Percentiles rank a stretch among this genome's conserved stretches.
phyloP scores from a whole-genome alignment of 2,113 vertebrate genomes.

The Phalacrocorax brasilianus region DNA sequence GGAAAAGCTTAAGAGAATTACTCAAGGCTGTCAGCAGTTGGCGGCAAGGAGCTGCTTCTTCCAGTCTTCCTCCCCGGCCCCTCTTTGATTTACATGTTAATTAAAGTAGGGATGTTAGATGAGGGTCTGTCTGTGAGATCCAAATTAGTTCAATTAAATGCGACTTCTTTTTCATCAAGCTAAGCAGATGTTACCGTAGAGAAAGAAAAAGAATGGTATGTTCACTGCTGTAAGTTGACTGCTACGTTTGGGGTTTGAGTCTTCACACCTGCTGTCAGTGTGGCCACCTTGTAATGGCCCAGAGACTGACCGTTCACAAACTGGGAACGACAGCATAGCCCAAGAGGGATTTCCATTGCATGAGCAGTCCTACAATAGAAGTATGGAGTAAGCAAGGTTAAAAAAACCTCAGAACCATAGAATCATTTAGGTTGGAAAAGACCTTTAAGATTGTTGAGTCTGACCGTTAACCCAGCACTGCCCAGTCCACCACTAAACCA shows the following conservation, averaged over 20 bases:
- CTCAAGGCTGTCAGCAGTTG: background rate
- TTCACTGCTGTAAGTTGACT: background rate
- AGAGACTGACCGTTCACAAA: background rate
- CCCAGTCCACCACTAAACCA: too few species aligned
- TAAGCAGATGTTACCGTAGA: background rate
- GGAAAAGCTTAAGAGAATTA: background rate
- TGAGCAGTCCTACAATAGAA: background rate
- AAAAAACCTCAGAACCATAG: background rate
- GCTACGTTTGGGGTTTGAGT: background rate
- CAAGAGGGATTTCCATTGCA: background rate
- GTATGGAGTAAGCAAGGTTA: background rate
- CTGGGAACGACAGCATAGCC: too few species aligned
- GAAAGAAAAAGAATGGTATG: background rate
- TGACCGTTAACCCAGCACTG: too few species aligned
- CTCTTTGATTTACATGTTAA: background rate
- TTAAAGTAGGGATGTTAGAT: background rate
- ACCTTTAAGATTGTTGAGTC: too few species aligned
- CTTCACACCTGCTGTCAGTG: background rate
- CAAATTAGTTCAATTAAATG: background rate
- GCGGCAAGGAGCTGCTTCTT: background rate
- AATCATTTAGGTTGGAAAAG: too few species aligned
- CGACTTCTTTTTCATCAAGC: background rate
- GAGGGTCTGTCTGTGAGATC: background rate
- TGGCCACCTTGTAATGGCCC: too few species aligned
- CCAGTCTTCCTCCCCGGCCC: background rate